A percentile compares a stretch with the other conserved stretches of the same genome.
Evolutionary conservation across 2,888 invertebrate genomes (phyloP).

Genomic region (Agrotis clavis): DNA sequence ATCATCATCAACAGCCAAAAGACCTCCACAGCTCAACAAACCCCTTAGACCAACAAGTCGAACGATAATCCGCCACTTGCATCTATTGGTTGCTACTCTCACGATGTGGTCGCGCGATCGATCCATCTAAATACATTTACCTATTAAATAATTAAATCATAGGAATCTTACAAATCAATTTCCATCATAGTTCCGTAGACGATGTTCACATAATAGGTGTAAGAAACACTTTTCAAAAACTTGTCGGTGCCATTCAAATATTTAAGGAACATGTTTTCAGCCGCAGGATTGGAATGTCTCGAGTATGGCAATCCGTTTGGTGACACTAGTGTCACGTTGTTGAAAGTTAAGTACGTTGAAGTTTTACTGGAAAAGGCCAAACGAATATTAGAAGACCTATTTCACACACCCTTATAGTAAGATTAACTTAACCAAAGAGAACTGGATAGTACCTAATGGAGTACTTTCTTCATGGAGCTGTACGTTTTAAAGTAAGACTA

Average conservation of each 20-base stretch:
- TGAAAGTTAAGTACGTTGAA: constrained; percentile 90
- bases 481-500: too few relatives aligned
- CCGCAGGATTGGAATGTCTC: constrained; percentile 73
- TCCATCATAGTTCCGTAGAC: constrained; percentile 90
- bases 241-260: constrained; percentile 85
- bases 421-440: too few relatives aligned
- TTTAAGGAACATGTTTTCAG: constrained; percentile 88
- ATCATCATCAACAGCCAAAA: background rate
- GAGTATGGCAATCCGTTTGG: constrained; percentile 89
- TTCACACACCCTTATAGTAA: too few relatives aligned
- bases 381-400: background rate
- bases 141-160: background rate
- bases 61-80: too few relatives aligned
- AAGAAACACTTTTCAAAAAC: constrained; percentile 90
- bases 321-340: constrained; percentile 93
- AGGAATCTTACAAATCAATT: constrained; percentile 88
- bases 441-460: too few relatives aligned
- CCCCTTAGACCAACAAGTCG: too few relatives aligned
- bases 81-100: too few relatives aligned
- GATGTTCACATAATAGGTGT: constrained; percentile 93
- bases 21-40: too few relatives aligned
- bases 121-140: too few relatives aligned
- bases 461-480: too few relatives aligned
- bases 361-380: constrained; percentile 76
- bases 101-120: too few relatives aligned